A percentile compares a stretch with the other conserved stretches of the same genome.
phyloP scores from a whole-genome alignment of 2,113 vertebrate genomes.

The Asarcornis scutulata region DNA sequence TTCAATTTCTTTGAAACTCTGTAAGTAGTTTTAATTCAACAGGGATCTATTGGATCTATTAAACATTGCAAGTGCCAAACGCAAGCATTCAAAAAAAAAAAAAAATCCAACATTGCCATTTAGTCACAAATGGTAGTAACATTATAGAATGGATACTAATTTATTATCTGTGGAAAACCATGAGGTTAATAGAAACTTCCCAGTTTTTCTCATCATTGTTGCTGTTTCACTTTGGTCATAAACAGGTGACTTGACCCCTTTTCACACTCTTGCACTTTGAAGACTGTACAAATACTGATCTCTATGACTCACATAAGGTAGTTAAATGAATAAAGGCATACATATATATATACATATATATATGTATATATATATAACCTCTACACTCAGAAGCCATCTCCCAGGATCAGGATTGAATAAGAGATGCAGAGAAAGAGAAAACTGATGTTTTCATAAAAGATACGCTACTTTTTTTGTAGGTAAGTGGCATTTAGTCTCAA shows the following conservation, averaged over 20 bases:
- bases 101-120: neutral
- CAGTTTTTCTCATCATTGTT: neutral
- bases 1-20: neutral
- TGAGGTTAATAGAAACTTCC: neutral
- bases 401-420: neutral
- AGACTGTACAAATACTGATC: neutral
- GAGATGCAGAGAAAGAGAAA: neutral
- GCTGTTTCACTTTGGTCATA: neutral
- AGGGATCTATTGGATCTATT: neutral
- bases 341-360: too few relatives aligned
- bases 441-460: neutral
- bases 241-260: neutral
- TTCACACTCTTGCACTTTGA: accelerated
- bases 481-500: neutral
- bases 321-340: neutral
- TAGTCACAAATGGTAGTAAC: neutral
- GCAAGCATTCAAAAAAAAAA: neutral
- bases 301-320: accelerated
- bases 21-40: neutral
- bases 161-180: neutral
- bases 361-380: neutral
- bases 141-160: neutral
- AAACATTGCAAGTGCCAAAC: neutral
- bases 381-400: neutral
- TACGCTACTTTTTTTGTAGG: neutral